Base-by-base conservation (phyloP, 2,797 vertebrate species). In the Otus scops region DNA sequence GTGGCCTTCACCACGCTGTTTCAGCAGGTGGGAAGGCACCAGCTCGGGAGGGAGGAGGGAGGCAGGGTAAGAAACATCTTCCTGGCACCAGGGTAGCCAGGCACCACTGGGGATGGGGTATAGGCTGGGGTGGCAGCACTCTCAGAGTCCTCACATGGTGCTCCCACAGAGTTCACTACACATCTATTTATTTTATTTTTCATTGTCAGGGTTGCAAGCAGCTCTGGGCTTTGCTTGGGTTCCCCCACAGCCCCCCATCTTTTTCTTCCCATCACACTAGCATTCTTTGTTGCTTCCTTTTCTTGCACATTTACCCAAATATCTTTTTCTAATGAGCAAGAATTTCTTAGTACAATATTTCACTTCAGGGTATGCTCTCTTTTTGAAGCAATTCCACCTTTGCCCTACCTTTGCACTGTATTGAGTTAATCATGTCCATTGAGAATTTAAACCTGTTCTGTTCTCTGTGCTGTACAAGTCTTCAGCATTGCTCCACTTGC, bases 331-430 rank as follows among this genome's bases (percentile, higher is more conserved):
- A 92, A 92, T 53, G 71, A 95, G 64, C 63, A 82, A 70, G 53
- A 81, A 74, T 79, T 82, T 81, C 70, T 84, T 82, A 15, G 48
- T 64, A 68, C 68, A 89, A 67, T 92, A 92, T 89, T 96, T 96
- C 64, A 70, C 77, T 93, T 85, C 80, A 83, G 94, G 67, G 36
- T 79, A 43, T 38, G 34, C 60, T 94, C 57, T 83, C 80, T 77
- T 89, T 96, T 71, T 85, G 91, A 96, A 89, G 87, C 81, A 85
- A 91, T 96, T 90, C 92, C 95, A 96, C 94, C 96, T 96, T 92
- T 97, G 95, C 94, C 88, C 88, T 87, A 67, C 92, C 93, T 94
- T 94, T 91, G 85, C 85, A 84, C 89, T 78, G 41, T 45, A 81
- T 88, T 14, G 3, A 86, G 95, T 96, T 97, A 93, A 96, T 96